Evolutionary conservation across 30 jellyfish, hydroid and myxozoan genomes (phyloP).

Genomic region (Rhopilema esculentum): DNA sequence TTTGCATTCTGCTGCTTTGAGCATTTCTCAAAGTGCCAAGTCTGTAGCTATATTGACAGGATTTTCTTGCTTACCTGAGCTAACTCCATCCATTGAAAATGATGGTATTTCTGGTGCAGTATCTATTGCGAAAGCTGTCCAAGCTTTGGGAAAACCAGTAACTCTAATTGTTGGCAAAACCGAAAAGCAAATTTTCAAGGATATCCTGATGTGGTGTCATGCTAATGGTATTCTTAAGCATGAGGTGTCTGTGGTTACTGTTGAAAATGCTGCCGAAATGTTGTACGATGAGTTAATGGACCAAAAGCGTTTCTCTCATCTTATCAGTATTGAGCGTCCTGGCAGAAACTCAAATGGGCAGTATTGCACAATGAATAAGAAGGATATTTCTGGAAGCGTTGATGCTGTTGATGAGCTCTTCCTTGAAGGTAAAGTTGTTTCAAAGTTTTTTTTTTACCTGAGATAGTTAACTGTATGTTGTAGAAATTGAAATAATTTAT

Average conservation of each 20-base stretch:
- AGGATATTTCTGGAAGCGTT: slow-evolving; percentile 58
- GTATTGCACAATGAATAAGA: slow-evolving; percentile 73
- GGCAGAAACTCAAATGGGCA: slow-evolving; percentile 58
- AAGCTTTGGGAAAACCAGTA: slow-evolving; percentile 71
- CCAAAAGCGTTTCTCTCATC: slow-evolving; percentile 73
- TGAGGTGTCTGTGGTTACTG: slow-evolving; percentile 58
- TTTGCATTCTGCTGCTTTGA: slow-evolving; percentile 73
- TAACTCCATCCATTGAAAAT: slow-evolving; percentile 77
- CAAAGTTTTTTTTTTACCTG: background rate
- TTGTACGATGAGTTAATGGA: slow-evolving; percentile 65
- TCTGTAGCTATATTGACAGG: slow-evolving; percentile 85
- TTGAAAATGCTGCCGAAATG: slow-evolving; percentile 33
- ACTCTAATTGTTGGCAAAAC: slow-evolving; percentile 77
- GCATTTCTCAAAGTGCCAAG: slow-evolving; percentile 69
- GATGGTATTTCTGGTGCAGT: slow-evolving; percentile 95
- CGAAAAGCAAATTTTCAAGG: slow-evolving; percentile 32
- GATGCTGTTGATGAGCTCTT: slow-evolving; percentile 85
- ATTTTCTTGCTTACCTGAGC: slow-evolving; percentile 72
- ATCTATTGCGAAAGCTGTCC: slow-evolving; percentile 82
- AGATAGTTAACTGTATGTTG: no score
- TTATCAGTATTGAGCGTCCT: slow-evolving; percentile 89
- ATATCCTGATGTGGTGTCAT: slow-evolving; percentile 55
- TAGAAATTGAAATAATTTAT: no score
- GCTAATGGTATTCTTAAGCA: slow-evolving; percentile 57
- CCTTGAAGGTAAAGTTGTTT: slow-evolving; percentile 63